Evolutionary conservation across 2,888 invertebrate species (phyloP).

Genomic region (Andricus quercusramuli): DNA sequence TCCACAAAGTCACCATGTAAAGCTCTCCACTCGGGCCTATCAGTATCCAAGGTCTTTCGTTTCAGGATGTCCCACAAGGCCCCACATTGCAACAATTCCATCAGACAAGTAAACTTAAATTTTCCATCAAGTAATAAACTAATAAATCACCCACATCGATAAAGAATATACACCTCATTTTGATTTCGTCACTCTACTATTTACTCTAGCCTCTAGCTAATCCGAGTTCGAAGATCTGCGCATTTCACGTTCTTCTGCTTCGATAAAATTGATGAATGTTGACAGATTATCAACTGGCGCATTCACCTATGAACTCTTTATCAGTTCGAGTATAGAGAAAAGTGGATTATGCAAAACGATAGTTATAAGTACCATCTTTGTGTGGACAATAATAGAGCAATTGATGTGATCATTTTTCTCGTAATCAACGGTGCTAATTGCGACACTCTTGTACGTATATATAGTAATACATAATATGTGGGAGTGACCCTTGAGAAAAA

Average conservation of each 20-base stretch:
- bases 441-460: background rate
- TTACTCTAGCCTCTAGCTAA: no score
- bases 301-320: conserved; percentile 26
- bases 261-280: background rate
- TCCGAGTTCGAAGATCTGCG: no score
- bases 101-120: no score
- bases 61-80: no score
- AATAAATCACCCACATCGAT: background rate
- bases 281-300: conserved; percentile 2
- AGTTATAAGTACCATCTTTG: background rate
- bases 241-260: background rate
- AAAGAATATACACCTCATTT: background rate
- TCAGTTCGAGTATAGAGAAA: background rate
- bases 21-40: no score
- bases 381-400: conserved; percentile 14
- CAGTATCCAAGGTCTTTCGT: no score
- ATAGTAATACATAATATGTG: background rate
- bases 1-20: no score
- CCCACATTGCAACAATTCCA: no score
- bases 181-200: background rate
- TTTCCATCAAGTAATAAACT: no score
- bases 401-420: conserved; percentile 30
- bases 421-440: conserved; percentile 30
- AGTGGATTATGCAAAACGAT: conserved; percentile 4
- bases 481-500: conserved; percentile 29